phyloP scores from a whole-genome alignment of 1,140 invertebrate species.

The Steinernema khuongi region DNA sequence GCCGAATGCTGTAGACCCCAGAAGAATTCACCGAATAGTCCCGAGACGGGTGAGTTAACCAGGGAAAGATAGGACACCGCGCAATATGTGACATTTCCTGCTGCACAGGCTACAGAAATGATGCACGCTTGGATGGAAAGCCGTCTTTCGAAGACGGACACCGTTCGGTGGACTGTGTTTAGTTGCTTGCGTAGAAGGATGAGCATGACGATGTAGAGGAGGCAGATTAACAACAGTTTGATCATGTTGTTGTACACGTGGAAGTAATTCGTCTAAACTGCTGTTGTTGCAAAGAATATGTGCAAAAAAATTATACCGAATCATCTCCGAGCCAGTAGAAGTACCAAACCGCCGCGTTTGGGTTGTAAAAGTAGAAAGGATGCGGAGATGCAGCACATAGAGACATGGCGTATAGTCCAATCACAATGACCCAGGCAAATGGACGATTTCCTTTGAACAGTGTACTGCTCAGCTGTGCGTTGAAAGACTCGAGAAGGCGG shows the following conservation, averaged over 20 bases:
- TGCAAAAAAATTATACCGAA: neutral
- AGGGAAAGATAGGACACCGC: neutral
- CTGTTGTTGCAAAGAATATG: neutral
- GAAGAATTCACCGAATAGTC: neutral
- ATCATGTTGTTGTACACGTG: neutral
- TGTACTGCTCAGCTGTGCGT: neutral
- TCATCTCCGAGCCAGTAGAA: neutral
- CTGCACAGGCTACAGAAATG: neutral
- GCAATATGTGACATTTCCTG: neutral
- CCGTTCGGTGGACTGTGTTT: neutral
- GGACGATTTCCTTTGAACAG: neutral
- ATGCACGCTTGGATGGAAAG: constrained; percentile 1
- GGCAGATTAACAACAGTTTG: neutral
- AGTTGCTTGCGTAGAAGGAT: neutral
- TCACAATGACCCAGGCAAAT: neutral
- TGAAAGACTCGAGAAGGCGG: neutral
- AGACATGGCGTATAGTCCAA: neutral
- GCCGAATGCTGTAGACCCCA: neutral
- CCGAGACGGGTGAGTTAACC: neutral
- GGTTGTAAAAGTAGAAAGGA: neutral
- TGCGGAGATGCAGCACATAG: neutral
- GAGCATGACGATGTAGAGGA: neutral
- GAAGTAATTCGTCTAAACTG: neutral
- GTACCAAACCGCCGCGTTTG: neutral
- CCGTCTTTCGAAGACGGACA: neutral